These are phyloP conservation scores for Rhodinocichla rosea DNA, from an alignment of 2,113 vertebrate genomes.

Conservation along the genomic window DNA sequence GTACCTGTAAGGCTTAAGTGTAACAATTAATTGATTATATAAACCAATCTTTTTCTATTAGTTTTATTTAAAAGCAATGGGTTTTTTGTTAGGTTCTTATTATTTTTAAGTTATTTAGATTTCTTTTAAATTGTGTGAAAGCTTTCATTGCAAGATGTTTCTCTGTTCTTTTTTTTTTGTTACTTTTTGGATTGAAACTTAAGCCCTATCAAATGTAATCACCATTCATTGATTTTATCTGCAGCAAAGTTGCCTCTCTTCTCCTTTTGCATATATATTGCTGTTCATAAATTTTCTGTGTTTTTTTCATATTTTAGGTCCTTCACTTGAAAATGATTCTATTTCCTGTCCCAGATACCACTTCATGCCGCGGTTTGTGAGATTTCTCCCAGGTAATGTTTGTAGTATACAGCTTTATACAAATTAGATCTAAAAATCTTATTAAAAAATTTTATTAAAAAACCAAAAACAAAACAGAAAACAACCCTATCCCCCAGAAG, in stretches of 20 bases:
- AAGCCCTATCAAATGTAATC: neutral
- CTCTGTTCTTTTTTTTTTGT: neutral
- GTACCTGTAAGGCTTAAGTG: neutral
- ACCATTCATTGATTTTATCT: neutral
- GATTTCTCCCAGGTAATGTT: conserved; percentile 91
- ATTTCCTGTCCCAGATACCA: conserved; percentile 88
- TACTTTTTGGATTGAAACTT: neutral
- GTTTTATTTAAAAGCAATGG: neutral
- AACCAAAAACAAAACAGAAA: neutral
- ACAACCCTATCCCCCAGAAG: fast-evolving
- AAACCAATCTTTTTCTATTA: neutral
- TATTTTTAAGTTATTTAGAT: neutral
- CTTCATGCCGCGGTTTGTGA: conserved; percentile 97
- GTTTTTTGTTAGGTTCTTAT: neutral
- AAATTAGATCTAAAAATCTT: neutral
- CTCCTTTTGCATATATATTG: neutral
- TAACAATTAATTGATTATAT: neutral
- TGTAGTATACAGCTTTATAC: neutral
- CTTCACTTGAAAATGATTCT: conserved; percentile 76
- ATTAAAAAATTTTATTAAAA: too few relatives aligned
- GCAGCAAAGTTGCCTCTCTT: neutral
- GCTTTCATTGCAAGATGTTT: neutral
- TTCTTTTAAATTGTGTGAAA: neutral
- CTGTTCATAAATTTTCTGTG: neutral
- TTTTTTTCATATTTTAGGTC: conserved; percentile 73